These are phyloP conservation scores for Megatriorchis doriae DNA, from an alignment of 2,113 vertebrate genomes.

Conservation along the genomic window DNA sequence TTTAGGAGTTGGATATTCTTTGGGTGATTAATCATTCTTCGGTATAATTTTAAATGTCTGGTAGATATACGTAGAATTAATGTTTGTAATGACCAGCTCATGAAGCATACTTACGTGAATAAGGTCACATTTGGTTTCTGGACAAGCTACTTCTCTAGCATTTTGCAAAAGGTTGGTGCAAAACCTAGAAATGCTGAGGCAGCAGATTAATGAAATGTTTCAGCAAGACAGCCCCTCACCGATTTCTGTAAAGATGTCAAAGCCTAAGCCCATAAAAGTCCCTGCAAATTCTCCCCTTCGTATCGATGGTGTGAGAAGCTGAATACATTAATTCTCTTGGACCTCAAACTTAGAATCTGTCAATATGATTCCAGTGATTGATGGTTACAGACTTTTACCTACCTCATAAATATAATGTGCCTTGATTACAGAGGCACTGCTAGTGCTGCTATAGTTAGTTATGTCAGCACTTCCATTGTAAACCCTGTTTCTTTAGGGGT, in stretches of 20 bases:
- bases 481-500: constrained; percentile 67
- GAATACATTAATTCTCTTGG: constrained; percentile 64
- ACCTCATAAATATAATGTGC: constrained; percentile 77
- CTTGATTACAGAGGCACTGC: constrained; percentile 68
- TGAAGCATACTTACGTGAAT: not conserved
- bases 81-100: not conserved
- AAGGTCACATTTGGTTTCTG: constrained; percentile 31
- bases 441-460: constrained; percentile 69
- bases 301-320: constrained; percentile 63
- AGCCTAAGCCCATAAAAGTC: constrained; percentile 48
- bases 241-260: constrained; percentile 57
- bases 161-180: not conserved
- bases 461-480: constrained; percentile 78
- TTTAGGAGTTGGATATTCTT: constrained; percentile 72
- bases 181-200: not conserved
- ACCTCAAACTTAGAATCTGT: constrained; percentile 72
- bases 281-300: constrained; percentile 29
- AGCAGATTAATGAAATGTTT: constrained; percentile 28
- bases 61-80: constrained; percentile 1
- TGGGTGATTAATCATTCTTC: constrained; percentile 70
- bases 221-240: constrained; percentile 18
- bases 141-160: not conserved
- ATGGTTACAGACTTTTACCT: constrained; percentile 75
- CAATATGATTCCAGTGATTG: constrained; percentile 71
- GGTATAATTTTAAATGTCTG: constrained; percentile 36